These are phyloP conservation scores for Ashinkailepas kermadecensis DNA, from an alignment of 2,888 invertebrate genomes.

Conservation along the genomic window DNA sequence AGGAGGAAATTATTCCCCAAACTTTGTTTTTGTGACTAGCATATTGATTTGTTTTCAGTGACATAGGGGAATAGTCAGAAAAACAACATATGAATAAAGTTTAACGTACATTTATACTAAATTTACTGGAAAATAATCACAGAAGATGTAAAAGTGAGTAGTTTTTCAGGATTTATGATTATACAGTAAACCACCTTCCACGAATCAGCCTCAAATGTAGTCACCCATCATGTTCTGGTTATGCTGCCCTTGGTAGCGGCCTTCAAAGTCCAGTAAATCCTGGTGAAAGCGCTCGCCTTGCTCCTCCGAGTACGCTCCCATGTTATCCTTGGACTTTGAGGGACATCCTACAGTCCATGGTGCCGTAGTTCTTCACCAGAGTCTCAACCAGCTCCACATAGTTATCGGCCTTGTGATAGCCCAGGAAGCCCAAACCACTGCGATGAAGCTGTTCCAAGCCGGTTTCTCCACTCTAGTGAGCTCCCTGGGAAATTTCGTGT, in stretches of 20 bases:
- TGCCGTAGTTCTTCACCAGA: slow-evolving; percentile 28
- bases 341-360: slow-evolving; percentile 39
- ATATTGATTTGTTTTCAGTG: not conserved
- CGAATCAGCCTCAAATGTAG: slow-evolving; percentile 33
- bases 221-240: slow-evolving; percentile 39
- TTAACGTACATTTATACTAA: not conserved
- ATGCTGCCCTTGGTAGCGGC: slow-evolving; percentile 38
- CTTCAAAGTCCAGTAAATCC: slow-evolving; percentile 38
- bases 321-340: slow-evolving; percentile 40
- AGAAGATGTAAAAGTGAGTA: not conserved
- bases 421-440: slow-evolving; percentile 29
- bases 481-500: slow-evolving; percentile 24
- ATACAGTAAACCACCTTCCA: slow-evolving; percentile 22
- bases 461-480: slow-evolving; percentile 25
- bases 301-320: slow-evolving; percentile 39
- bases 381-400: slow-evolving; percentile 28
- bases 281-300: slow-evolving; percentile 42
- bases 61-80: not conserved
- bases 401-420: slow-evolving; percentile 30
- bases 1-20: not conserved
- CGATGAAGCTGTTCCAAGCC: slow-evolving; percentile 32
- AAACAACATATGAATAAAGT: not conserved
- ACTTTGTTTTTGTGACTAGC: not conserved
- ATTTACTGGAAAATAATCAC: not conserved
- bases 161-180: not conserved